Conservation (phyloP, 2,888 invertebrate species). For the Autographa gamma region DNA sequence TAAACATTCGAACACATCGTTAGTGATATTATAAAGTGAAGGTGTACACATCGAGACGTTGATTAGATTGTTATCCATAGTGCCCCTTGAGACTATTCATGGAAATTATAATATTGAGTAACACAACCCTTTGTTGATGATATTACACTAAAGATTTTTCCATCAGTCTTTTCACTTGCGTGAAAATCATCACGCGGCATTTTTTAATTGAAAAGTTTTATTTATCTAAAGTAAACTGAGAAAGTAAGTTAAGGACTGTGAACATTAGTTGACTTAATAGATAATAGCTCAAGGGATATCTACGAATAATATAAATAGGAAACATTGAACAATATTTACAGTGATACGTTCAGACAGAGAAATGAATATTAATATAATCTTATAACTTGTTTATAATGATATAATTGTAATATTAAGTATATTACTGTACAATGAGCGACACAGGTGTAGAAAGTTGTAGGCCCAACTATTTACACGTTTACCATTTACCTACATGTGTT, state of each 20-base stretch:
- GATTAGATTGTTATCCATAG: constrained; percentile 43
- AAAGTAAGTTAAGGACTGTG: neutral
- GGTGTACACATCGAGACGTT: constrained; percentile 45
- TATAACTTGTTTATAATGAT: constrained; percentile 54
- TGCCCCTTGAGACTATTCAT: constrained; percentile 39
- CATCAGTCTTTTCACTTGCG: constrained; percentile 2
- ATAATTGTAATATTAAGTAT: constrained; percentile 61
- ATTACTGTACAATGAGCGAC: constrained; percentile 85
- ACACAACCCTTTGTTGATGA: constrained; percentile 1
- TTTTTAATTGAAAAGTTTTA: neutral
- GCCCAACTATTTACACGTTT: constrained; percentile 79
- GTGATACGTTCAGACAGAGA: constrained; percentile 53
- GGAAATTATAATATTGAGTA: neutral
- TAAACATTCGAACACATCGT: constrained; percentile 73
- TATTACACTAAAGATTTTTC: neutral
- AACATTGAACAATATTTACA: constrained; percentile 61
- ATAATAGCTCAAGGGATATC: constrained; percentile 43
- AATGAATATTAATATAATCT: constrained; percentile 59
- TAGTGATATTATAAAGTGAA: constrained; percentile 68
- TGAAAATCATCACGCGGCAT: constrained; percentile 5
- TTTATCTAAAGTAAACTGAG: neutral
- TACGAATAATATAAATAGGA: constrained; percentile 51
- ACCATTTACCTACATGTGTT: constrained; percentile 69
- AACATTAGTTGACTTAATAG: neutral
- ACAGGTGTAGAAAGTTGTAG: constrained; percentile 83